phyloP scores from a whole-genome alignment of 2,888 invertebrate species.

The Neoaliturus tenellus region DNA sequence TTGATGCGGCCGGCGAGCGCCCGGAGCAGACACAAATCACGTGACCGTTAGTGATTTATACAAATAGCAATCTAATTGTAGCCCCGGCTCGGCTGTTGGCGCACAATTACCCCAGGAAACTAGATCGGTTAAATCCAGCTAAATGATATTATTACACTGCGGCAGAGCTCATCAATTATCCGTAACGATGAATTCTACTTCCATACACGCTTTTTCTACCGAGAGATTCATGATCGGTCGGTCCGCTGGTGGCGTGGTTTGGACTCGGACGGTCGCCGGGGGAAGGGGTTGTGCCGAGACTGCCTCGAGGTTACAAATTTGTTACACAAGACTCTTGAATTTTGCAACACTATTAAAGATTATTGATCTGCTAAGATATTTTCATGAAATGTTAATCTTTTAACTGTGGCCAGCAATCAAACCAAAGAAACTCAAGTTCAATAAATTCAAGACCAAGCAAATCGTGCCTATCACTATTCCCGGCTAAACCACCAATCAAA shows the following conservation, averaged over 20 bases:
- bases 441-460: too few species aligned
- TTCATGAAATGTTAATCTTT: too few species aligned
- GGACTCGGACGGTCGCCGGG: background rate
- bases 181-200: constrained; percentile 45
- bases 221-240: background rate
- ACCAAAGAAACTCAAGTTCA: too few species aligned
- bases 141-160: constrained; percentile 50
- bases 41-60: constrained; percentile 49
- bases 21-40: constrained; percentile 38
- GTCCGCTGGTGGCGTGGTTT: background rate
- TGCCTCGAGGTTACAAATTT: too few species aligned
- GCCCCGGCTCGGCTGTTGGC: constrained; percentile 31
- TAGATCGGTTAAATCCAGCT: constrained; percentile 48
- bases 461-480: too few species aligned
- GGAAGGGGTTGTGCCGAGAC: background rate
- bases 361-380: too few species aligned
- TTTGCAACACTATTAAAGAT: too few species aligned
- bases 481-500: background rate
- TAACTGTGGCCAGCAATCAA: too few species aligned
- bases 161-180: constrained; percentile 35
- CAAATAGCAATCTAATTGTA: constrained; percentile 52
- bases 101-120: constrained; percentile 26
- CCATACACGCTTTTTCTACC: background rate
- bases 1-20: constrained; percentile 10
- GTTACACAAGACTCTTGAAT: too few species aligned